Conservation (phyloP, 35 echinoderm and acorn worm species). For the Ophiothrix spiculata region DNA sequence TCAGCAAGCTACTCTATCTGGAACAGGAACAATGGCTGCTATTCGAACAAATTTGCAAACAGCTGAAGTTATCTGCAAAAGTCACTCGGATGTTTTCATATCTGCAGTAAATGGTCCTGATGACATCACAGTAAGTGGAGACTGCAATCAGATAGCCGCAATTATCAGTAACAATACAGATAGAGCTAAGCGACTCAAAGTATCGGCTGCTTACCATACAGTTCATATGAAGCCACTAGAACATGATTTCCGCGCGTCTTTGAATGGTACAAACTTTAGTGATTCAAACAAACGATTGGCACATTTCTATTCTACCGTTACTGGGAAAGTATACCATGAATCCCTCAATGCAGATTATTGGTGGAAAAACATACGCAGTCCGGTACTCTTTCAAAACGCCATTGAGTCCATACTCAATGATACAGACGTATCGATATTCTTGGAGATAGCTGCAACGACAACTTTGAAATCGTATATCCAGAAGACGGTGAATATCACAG, state of each 20-base stretch:
- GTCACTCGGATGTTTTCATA: constrained; percentile 72
- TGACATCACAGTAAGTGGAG: constrained; percentile 67
- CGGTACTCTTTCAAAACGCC: constrained; percentile 74
- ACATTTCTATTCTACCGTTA: constrained; percentile 77
- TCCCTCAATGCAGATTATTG: constrained; percentile 81
- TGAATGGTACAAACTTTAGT: constrained; percentile 72
- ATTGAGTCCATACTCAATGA: constrained; percentile 70
- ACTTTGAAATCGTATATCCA: constrained; percentile 77
- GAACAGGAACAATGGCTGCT: constrained; percentile 91
- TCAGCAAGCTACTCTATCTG: constrained; percentile 72
- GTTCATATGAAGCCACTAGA: constrained; percentile 83
- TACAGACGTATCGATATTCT: constrained; percentile 56
- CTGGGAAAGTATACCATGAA: constrained; percentile 72
- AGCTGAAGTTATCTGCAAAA: constrained; percentile 64
- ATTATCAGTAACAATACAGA: constrained; percentile 64
- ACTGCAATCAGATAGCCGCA: constrained; percentile 48
- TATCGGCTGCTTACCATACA: constrained; percentile 90
- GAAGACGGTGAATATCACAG: constrained; percentile 61
- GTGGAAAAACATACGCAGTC: constrained; percentile 90
- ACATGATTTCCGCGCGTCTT: constrained; percentile 60
- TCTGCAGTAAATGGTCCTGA: constrained; percentile 91
- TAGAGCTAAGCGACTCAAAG: constrained; percentile 68
- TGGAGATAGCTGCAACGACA: constrained; percentile 75
- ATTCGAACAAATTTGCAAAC: constrained; percentile 54
- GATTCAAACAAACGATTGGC: constrained; percentile 30